phyloP scores from a whole-genome alignment of 2,888 invertebrate genomes.

The Drosophila maculinotata region DNA sequence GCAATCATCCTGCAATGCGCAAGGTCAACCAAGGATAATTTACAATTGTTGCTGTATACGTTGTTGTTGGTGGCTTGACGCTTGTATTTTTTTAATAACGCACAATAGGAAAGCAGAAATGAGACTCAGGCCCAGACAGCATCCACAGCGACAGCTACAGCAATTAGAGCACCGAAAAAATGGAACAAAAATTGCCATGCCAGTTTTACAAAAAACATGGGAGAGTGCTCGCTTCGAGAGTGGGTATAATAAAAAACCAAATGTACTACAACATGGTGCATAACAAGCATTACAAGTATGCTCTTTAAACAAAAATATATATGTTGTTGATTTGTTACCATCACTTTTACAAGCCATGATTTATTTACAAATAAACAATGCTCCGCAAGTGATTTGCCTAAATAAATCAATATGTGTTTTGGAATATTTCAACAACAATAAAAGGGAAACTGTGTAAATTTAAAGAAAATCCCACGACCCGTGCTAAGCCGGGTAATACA shows the following conservation, averaged over 20 bases:
- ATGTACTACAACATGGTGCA: no score
- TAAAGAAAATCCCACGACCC: neutral
- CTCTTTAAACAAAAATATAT: no score
- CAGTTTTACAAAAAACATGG: conserved; percentile 37
- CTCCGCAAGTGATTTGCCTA: no score
- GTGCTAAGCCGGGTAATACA: no score
- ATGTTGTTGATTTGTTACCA: no score
- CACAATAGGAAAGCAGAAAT: conserved; percentile 34
- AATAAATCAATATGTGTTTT: no score
- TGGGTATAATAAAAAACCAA: no score
- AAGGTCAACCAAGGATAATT: conserved; percentile 74
- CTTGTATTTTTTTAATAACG: conserved; percentile 50
- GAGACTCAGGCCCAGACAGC: conserved; percentile 30
- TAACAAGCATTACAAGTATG: no score
- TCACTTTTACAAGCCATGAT: no score
- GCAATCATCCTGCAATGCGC: conserved; percentile 61
- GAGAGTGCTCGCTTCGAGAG: neutral
- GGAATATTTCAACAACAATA: no score
- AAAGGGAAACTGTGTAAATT: neutral
- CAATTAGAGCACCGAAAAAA: conserved; percentile 62
- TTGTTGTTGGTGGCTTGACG: conserved; percentile 28
- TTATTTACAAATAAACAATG: no score
- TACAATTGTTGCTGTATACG: conserved; percentile 51
- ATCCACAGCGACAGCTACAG: conserved; percentile 62
- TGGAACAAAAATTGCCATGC: conserved; percentile 40